phyloP scores from a whole-genome alignment of 1,140 invertebrate species.

The Lepidotrigona ventralis region DNA sequence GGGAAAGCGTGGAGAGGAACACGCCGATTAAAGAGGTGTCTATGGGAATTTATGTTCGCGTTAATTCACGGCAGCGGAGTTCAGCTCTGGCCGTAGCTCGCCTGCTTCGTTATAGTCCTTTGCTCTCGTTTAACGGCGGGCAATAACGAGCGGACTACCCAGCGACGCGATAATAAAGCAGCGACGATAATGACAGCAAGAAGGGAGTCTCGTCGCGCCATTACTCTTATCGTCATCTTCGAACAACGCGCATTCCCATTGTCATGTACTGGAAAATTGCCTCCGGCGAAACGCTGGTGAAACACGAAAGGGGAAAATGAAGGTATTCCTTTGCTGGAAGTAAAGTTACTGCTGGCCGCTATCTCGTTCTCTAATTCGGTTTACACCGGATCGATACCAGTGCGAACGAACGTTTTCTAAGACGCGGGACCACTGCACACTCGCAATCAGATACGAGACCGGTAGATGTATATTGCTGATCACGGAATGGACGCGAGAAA shows the following conservation, averaged over 20 bases:
- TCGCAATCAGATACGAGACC: not conserved
- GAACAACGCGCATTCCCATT: constrained; percentile 51
- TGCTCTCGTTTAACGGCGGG: constrained; percentile 63
- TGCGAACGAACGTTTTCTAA: constrained; percentile 4
- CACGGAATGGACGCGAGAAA: not conserved
- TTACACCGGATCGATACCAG: constrained; percentile 3
- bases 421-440: not conserved
- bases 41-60: constrained; percentile 67
- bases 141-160: constrained; percentile 55
- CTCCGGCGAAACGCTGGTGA: constrained; percentile 16
- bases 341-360: not conserved
- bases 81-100: not conserved
- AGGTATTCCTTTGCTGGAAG: not conserved
- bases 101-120: constrained; percentile 58
- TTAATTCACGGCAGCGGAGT: constrained; percentile 62
- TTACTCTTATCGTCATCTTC: constrained; percentile 65
- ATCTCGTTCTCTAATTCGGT: constrained; percentile 20
- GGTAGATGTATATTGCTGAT: not conserved
- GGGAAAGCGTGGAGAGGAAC: constrained; percentile 49
- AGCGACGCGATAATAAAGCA: constrained; percentile 61
- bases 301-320: constrained; percentile 15
- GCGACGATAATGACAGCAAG: constrained; percentile 60
- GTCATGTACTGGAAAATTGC: constrained; percentile 49
- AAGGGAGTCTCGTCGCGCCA: constrained; percentile 52
- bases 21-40: constrained; percentile 65